Conservation (phyloP, 1,140 invertebrate species). For the Chironomus tepperi region DNA sequence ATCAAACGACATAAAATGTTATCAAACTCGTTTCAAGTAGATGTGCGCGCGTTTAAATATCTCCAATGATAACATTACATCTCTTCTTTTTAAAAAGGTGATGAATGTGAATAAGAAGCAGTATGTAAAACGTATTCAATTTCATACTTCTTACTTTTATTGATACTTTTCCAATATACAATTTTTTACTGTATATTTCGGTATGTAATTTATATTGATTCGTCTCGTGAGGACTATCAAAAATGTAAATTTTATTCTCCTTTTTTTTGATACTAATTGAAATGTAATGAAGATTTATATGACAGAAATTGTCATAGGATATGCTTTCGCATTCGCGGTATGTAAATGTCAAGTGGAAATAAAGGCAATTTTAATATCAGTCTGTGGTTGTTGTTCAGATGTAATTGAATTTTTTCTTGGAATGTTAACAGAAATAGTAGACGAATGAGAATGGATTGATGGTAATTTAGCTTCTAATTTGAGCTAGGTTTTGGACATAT, state of each 20-base stretch:
- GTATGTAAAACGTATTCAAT: neutral
- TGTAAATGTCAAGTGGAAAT: no score
- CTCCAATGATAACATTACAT: neutral
- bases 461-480: no score
- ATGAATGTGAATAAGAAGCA: neutral
- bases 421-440: no score
- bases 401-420: no score
- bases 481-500: no score
- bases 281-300: slow-evolving; percentile 21
- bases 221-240: neutral
- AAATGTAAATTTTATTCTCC: neutral
- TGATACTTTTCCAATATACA: neutral
- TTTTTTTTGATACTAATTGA: neutral
- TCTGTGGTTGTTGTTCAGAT: no score
- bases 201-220: neutral
- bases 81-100: neutral
- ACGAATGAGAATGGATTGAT: no score
- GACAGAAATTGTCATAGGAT: neutral
- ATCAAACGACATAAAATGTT: slow-evolving; percentile 8
- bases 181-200: neutral
- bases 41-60: neutral
- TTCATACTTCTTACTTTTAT: neutral
- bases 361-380: no score
- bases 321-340: no score
- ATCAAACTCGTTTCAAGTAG: neutral